Evolutionary conservation across 2,797 vertebrate species (phyloP).

Genomic region (Peromyscus melanophrys): DNA sequence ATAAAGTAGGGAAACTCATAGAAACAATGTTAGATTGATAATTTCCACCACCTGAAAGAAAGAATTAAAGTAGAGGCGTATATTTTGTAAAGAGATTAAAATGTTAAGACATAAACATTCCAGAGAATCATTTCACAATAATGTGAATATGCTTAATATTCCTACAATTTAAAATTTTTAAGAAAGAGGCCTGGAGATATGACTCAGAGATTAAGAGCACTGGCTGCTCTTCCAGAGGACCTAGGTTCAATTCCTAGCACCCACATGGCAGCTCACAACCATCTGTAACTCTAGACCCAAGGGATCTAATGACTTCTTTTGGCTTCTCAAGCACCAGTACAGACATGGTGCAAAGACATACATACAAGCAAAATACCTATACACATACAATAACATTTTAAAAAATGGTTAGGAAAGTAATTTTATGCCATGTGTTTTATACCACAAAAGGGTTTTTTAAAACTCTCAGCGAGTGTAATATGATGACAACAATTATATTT

Average conservation of each 20-base stretch:
- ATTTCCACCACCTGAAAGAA: background rate
- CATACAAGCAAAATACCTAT: background rate
- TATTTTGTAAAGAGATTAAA: background rate
- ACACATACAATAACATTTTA: background rate
- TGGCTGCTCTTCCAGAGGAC: background rate
- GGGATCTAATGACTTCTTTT: background rate
- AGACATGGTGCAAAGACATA: background rate
- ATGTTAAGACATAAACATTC: background rate
- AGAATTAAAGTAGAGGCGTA: background rate
- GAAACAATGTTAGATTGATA: background rate
- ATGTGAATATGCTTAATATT: background rate
- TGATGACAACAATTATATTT: background rate
- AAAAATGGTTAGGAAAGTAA: background rate
- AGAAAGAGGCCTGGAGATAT: background rate
- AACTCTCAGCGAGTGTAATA: background rate
- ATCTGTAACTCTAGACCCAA: background rate
- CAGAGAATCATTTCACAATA: background rate
- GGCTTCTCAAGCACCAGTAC: background rate
- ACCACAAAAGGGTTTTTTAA: background rate
- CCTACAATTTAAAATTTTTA: background rate
- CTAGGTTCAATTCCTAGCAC: background rate
- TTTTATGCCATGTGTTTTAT: background rate
- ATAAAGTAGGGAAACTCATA: background rate
- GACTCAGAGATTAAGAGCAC: background rate
- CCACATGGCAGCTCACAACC: background rate